Base-by-base conservation (phyloP, 1,140 invertebrate genomes). In the Mya arenaria region DNA sequence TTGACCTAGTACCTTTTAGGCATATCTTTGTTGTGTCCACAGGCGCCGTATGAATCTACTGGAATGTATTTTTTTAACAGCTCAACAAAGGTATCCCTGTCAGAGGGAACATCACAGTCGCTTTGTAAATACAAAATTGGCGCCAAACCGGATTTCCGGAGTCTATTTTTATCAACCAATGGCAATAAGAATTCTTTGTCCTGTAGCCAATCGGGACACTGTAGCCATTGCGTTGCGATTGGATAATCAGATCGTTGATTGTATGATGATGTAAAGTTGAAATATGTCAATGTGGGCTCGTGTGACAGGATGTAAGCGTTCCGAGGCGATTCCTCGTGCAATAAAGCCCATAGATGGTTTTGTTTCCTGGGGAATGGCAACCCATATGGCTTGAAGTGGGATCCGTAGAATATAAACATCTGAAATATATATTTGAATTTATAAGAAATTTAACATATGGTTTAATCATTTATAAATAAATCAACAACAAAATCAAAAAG, bases 261-360 rank as follows among this genome's bases (percentile, higher is more conserved):
- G 88, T 97, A 97, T 4, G 97, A 97, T 1, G 96, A 94, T 0
- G 96, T 96, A 83, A 95, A 95, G 91, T 97, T 96, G 86, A 97
- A 97, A 55, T 97, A 89, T 19, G 83, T 93, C 87, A 91, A 94
- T 87, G 88, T 95, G 92, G 81, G 77, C 30, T 83, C 66, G 83
- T 95, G 93, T 41, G 91, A 93, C 56, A 97, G 93, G 15, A 95
- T 94, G 37, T 95, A 95, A 73, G 95, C 95, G 93, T 97, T 97
- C 89, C 96, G 95, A 4, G 97, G 96, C 0, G 97, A 97, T 93
- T 98, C 97, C 93, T 97, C 97, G 91, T 98, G 97, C 56, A 97
- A 93, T 58, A 97, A 87, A 0, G 94, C 96, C 97, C 97, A 98
- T 39, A 95, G 89, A 68, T 95, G 92, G 34, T 94, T 75, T 0